Evolutionary conservation across 2,113 vertebrate species (phyloP), one percentile per base, ranked within the genome.

Genomic region (Hemicordylus capensis): DNA sequence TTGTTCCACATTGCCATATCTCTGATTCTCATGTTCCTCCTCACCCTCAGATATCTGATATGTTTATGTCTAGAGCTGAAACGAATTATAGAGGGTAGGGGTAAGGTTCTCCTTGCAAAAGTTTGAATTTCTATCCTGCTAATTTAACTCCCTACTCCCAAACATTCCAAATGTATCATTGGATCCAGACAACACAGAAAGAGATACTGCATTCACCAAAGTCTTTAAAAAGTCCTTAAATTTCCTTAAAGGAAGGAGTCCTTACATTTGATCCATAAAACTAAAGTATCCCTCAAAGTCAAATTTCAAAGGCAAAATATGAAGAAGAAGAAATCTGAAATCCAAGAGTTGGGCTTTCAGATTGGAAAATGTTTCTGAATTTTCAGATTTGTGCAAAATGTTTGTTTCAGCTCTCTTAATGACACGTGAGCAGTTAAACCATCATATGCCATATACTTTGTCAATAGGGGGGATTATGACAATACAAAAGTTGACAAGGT

Each of bases 1-100:
- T 58, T 6, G 2, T 20, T 89, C 81, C 70, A 51, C 80, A 48
- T 44, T 85, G 86, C 90, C 80, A 56, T 85, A 20, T 7, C 83
- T 83, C 0, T 83, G 81, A 37, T 89, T 85, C 89, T 92, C 88
- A 91, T 19, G 69, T 76, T 86, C 42, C 75, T 72, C 85, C 11
- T 46, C 48, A 80, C 89, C 2, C 48, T 51, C 48, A 6, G 10
- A 15, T 80, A 59, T 89, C 89, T 90, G 85, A 92, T 63, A 42
- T 39, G 66, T 10, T 56, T 54, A 14, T 58, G 14, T 9, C 87
- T 66, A 76, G 61, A 85, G 20, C 81, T 86, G 34, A 64, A 86
- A 87, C 81, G 67, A 66, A 64, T 42, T 39, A 24, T 20, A 19
- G 5, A 28, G 44, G 26, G 42, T 42, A 28, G 42, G 26, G 42